Evolutionary conservation across 2,113 vertebrate genomes (phyloP), one percentile per base, ranked within the genome.

Genomic region (Scytalopus superciliaris): DNA sequence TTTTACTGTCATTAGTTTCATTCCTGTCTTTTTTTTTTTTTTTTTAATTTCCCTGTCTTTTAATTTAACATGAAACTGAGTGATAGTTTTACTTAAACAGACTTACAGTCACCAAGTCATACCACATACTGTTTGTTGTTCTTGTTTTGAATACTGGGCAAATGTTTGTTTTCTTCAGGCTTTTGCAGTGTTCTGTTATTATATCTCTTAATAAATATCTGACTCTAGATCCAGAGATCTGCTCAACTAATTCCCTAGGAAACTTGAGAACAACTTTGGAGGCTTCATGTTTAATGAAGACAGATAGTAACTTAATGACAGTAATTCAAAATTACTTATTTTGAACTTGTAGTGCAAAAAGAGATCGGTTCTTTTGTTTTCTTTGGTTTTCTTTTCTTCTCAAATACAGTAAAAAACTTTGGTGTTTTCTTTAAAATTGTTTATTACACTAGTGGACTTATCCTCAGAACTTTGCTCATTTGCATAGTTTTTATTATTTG

Each of bases 201-300:
- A 59, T 63, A 67, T 35, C 7, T 7, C 8, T 22, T 39, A 50
- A 55, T 23, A 93, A 78, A 69, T 37, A 67, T 8, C 11, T 68
- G 72, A 79, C 10, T 74, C 16, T 25, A 8, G 18, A 62, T 31
- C 3, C 5, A 42, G 28, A 72, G 3, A 45, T 53, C 13, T n/a
- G 17, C 24, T 87, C 12, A 57, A 37, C 17, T 49, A 40, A n/a
- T 7, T 70, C 6, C 10, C 3, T 31, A 40, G 62, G 8, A 75
- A 2, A 0, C 19, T 39, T 63, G 17, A 8, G 23, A 7, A 14
- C 1, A 1, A 25, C 42, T 78, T 66, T 70, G 66, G 16, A 72
- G 15, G 0, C 6, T 19, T 52, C 2, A 1, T 82, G 4, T 47
- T 82, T 83, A 92, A 82, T 39, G 23, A 89, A 59, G 35, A 63